Base-by-base conservation (phyloP, 2,797 vertebrate genomes). In the Acanthiza pusilla region DNA sequence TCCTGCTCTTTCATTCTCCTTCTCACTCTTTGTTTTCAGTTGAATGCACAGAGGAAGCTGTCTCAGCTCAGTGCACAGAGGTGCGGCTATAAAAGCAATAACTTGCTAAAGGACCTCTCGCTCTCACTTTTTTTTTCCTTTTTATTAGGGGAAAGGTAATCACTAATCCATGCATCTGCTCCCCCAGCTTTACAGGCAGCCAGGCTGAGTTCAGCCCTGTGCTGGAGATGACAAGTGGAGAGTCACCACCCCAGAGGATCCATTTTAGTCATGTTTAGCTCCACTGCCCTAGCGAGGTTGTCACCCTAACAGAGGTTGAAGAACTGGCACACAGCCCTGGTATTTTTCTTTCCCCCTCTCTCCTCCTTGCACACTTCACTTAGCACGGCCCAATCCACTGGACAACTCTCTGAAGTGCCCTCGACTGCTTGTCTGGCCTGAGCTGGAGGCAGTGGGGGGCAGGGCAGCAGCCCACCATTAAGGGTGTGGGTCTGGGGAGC, bases 1-100 rank as follows among this genome's bases (percentile, higher is more conserved):
- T 74, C 87, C 74, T 77, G 51, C 89, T 92, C 91, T 82, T 57
- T 85, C 84, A 82, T 95, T 94, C 91, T 54, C 36, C 53, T 68
- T 68, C 95, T 85, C 77, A 53, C 85, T 95, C 97, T 98, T 97
- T 98, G 97, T 98, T 97, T 97, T 88, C 96, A 96, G 92, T 61
- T 95, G 84, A 88, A 91, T 88, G 81, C 94, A 77, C 96, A 94
- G 93, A 94, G 97, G 93, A 97, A 97, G 96, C 92, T 38, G 95
- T 91, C 94, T 96, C 94, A 91, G 95, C 89, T 97, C 94, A 93
- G 36, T 55, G 94, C 93, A 95, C 95, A 80, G 94, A 96, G 96
- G 94, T 92, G 89, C 85, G 1, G 91, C 67, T 86, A 85, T 88
- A 55, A 91, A 96, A 96, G 94, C 90, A 94, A 79, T 95, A 95